Conservation (phyloP, 2,113 vertebrate species). For the Rhineura floridana region DNA sequence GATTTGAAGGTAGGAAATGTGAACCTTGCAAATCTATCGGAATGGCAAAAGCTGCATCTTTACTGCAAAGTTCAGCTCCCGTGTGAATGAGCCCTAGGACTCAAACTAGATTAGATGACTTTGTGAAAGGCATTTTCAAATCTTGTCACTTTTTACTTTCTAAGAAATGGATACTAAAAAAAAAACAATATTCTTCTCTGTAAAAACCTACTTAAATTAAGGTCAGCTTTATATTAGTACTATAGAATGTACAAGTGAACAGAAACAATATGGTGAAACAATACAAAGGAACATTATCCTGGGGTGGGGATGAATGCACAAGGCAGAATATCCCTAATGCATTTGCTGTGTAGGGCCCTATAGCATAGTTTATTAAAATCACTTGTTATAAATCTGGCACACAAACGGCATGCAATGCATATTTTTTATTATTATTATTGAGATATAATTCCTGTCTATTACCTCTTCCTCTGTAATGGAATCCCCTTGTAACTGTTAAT, state of each 20-base stretch:
- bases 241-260: neutral
- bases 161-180: neutral
- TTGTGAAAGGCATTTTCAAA: neutral
- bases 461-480: neutral
- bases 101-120: neutral
- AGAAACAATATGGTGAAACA: neutral
- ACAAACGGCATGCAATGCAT: constrained; percentile 1
- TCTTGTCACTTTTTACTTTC: neutral
- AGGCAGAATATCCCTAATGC: neutral
- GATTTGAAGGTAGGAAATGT: no score
- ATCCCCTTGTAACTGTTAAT: neutral
- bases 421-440: constrained; percentile 46
- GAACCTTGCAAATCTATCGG: no score
- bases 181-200: neutral
- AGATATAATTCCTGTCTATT: neutral
- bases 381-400: neutral
- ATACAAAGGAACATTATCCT: constrained; percentile 7
- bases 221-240: neutral
- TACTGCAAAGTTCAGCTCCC: no score
- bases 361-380: neutral
- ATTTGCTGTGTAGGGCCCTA: neutral
- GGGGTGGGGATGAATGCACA: neutral
- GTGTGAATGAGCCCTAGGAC: no score
- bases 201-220: neutral
- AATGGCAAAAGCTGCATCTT: no score